Percentiles rank a stretch among this genome's conserved stretches.
phyloP scores from a whole-genome alignment of 2,888 invertebrate species.

The Cephus pulcher region DNA sequence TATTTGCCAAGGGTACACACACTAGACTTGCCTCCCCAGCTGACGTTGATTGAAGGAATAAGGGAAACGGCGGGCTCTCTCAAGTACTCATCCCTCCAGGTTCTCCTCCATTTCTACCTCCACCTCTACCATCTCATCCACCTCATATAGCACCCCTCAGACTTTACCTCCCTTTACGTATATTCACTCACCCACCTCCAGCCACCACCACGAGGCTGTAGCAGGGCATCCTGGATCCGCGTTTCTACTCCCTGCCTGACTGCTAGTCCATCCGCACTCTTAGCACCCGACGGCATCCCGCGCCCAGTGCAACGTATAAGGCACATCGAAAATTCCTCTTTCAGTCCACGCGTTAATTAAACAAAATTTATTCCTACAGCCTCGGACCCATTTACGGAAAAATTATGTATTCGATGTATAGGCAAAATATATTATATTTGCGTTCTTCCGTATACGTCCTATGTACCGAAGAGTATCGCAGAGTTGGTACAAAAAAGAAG shows the following conservation, averaged over 20 bases:
- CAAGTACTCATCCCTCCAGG: slow-evolving; percentile 7
- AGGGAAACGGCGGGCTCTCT: slow-evolving; percentile 63
- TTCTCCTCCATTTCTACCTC: neutral
- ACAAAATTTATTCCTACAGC: slow-evolving; percentile 25
- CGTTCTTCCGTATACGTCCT: no score
- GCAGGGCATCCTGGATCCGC: neutral
- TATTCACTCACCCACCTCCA: neutral
- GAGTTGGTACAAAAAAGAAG: neutral
- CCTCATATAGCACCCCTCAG: neutral
- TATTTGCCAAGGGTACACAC: slow-evolving; percentile 65
- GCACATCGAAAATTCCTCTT: slow-evolving; percentile 42
- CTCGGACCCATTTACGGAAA: neutral
- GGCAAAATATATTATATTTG: no score
- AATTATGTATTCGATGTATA: no score
- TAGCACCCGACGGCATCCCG: slow-evolving; percentile 32
- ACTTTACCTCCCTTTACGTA: neutral
- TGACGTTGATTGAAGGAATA: slow-evolving; percentile 67
- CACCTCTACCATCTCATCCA: neutral
- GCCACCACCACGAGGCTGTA: neutral
- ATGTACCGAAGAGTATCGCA: neutral
- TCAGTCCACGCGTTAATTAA: slow-evolving; percentile 44
- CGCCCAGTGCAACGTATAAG: slow-evolving; percentile 30
- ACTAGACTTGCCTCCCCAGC: slow-evolving; percentile 65
- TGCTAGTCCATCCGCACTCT: neutral
- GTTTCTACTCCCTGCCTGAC: neutral